Conservation (phyloP, 1,140 invertebrate genomes). For the Linepithema humile region DNA sequence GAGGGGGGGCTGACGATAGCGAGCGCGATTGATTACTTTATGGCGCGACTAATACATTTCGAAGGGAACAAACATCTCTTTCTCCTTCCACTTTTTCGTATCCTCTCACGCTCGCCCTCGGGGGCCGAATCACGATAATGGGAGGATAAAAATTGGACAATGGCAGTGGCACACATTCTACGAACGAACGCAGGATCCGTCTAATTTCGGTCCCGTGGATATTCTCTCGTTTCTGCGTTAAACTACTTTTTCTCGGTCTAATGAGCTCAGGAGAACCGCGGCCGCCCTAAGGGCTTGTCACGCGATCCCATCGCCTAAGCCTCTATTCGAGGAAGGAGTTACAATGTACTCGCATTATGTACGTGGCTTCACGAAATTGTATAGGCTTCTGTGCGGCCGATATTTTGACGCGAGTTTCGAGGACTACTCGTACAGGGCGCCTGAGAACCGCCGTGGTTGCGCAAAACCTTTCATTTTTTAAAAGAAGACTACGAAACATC, state of each 20-base stretch:
- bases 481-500: neutral
- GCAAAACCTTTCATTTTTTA: constrained; percentile 34
- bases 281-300: constrained; percentile 41
- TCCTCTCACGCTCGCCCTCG: neutral
- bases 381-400: constrained; percentile 7
- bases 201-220: constrained; percentile 41
- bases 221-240: constrained; percentile 36
- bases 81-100: neutral
- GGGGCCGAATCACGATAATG: constrained; percentile 45
- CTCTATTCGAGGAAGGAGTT: constrained; percentile 37
- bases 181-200: neutral
- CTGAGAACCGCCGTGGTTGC: constrained; percentile 21
- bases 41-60: constrained; percentile 13
- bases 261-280: constrained; percentile 28
- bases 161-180: constrained; percentile 39
- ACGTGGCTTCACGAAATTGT: constrained; percentile 13
- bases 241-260: constrained; percentile 50
- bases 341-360: constrained; percentile 44
- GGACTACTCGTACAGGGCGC: neutral
- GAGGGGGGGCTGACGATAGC: neutral
- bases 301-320: constrained; percentile 48
- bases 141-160: constrained; percentile 52
- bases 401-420: constrained; percentile 29
- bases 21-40: constrained; percentile 29
- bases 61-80: constrained; percentile 10